Conservation (phyloP, 2,113 vertebrate species). For the Plestiodon gilberti region DNA sequence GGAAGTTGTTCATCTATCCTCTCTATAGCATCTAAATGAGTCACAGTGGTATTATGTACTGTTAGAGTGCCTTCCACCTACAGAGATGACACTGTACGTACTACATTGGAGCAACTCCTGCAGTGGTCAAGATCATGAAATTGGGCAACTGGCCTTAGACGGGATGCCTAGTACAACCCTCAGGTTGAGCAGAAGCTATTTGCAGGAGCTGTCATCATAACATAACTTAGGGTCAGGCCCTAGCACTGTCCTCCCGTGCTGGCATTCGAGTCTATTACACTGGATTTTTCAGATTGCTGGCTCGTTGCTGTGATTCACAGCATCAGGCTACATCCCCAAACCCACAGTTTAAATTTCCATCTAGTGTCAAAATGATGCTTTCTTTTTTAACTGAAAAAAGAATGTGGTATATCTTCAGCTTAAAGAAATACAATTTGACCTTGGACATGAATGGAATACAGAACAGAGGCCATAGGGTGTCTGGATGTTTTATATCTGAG, state of each 20-base stretch:
- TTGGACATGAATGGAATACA: conserved; percentile 40
- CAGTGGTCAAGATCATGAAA: background rate
- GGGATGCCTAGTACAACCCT: background rate
- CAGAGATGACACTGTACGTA: fast-evolving
- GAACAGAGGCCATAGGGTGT: conserved; percentile 61
- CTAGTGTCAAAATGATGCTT: conserved; percentile 31
- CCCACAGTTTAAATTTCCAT: background rate
- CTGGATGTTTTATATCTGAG: conserved; percentile 56
- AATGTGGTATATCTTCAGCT: conserved; percentile 37
- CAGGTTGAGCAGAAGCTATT: background rate
- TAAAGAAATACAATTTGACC: conserved; percentile 60
- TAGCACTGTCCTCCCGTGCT: background rate
- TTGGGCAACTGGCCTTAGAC: background rate
- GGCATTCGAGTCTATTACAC: conserved; percentile 1
- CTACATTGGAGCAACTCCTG: fast-evolving
- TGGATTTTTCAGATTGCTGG: conserved; percentile 62
- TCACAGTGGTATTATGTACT: background rate
- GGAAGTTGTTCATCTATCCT: conserved; percentile 33
- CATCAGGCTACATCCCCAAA: conserved; percentile 48
- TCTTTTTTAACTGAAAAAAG: background rate
- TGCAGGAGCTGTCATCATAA: background rate
- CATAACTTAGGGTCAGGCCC: background rate
- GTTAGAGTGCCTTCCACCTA: fast-evolving
- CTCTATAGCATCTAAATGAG: background rate
- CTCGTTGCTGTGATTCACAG: conserved; percentile 12